A percentile compares a stretch with the other conserved stretches of the same genome.
These are phyloP conservation scores for Margarornis squamiger DNA, from an alignment of 2,797 vertebrate species.

Conservation along the genomic window DNA sequence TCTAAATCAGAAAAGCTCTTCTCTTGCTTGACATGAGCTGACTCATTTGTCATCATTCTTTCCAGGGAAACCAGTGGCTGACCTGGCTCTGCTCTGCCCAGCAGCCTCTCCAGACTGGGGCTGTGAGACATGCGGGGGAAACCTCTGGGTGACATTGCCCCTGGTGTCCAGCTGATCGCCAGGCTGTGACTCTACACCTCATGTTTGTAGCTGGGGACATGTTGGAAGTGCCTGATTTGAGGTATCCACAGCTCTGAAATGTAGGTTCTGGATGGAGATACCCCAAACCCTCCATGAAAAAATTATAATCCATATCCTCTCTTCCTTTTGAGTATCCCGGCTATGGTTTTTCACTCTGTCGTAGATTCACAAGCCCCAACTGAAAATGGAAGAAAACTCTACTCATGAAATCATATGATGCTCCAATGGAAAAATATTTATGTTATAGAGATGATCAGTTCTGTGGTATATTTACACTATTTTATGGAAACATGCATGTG, in stretches of 20 bases:
- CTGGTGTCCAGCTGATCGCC: not conserved
- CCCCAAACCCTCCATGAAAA: not conserved
- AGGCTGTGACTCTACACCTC: not conserved
- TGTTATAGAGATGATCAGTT: not conserved
- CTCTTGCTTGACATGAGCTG: not conserved
- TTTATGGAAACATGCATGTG: not conserved
- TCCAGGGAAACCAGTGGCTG: not conserved
- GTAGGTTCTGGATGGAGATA: not conserved
- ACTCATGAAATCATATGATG: not conserved
- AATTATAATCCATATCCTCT: accelerated
- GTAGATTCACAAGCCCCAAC: not conserved
- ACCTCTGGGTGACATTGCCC: not conserved
- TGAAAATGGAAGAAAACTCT: not conserved
- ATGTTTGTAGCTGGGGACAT: not conserved
- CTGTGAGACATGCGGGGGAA: not conserved
- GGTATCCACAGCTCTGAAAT: not conserved
- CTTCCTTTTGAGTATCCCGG: not conserved
- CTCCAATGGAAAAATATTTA: slow-evolving; percentile 8
- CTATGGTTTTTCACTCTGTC: not conserved
- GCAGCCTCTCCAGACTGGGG: not conserved
- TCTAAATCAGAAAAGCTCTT: not conserved
- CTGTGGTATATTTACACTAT: not conserved
- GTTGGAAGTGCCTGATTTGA: not conserved
- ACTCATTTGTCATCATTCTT: not conserved
- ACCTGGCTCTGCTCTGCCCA: not conserved